These are phyloP conservation scores for Acrobasis repandana DNA, from an alignment of 2,888 invertebrate genomes.

Conservation along the genomic window DNA sequence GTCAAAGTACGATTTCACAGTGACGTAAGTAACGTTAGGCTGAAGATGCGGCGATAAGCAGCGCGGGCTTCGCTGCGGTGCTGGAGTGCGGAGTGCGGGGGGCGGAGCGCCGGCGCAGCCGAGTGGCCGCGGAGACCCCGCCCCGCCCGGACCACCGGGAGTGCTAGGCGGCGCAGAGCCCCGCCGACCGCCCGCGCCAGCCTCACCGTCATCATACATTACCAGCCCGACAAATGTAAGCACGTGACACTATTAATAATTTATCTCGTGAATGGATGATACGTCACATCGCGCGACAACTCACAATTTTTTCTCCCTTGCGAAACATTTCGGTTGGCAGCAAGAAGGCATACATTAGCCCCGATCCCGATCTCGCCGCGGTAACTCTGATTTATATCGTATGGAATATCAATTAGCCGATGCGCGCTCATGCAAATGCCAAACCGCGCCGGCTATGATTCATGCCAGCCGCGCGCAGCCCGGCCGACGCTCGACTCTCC, in stretches of 20 bases:
- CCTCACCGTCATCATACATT: slow-evolving; percentile 43
- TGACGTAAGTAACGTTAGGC: slow-evolving; percentile 74
- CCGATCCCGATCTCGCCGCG: slow-evolving; percentile 37
- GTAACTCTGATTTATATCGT: slow-evolving; percentile 64
- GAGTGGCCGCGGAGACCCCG: slow-evolving; percentile 78
- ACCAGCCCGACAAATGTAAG: slow-evolving; percentile 54
- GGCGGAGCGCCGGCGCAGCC: slow-evolving; percentile 61
- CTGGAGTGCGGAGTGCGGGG: slow-evolving; percentile 47
- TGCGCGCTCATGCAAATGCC: slow-evolving; percentile 68
- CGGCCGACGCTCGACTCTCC: slow-evolving; percentile 40
- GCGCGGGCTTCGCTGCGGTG: slow-evolving; percentile 49
- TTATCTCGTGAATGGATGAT: slow-evolving; percentile 48
- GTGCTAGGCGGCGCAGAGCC: slow-evolving; percentile 73
- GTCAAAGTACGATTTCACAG: slow-evolving; percentile 52
- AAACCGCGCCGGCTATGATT: slow-evolving; percentile 62
- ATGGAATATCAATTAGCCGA: slow-evolving; percentile 68
- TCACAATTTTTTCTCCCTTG: slow-evolving; percentile 31
- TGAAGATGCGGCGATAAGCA: slow-evolving; percentile 78
- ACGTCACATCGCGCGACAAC: slow-evolving; percentile 42
- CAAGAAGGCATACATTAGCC: slow-evolving; percentile 43
- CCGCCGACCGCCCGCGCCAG: slow-evolving; percentile 38
- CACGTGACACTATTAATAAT: slow-evolving; percentile 63
- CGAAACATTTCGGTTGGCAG: slow-evolving; percentile 26
- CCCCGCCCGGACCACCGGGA: slow-evolving; percentile 83
- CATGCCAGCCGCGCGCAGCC: slow-evolving; percentile 42